Conservation (phyloP, 1,140 invertebrate genomes). For the Sminthurinus signatus region DNA sequence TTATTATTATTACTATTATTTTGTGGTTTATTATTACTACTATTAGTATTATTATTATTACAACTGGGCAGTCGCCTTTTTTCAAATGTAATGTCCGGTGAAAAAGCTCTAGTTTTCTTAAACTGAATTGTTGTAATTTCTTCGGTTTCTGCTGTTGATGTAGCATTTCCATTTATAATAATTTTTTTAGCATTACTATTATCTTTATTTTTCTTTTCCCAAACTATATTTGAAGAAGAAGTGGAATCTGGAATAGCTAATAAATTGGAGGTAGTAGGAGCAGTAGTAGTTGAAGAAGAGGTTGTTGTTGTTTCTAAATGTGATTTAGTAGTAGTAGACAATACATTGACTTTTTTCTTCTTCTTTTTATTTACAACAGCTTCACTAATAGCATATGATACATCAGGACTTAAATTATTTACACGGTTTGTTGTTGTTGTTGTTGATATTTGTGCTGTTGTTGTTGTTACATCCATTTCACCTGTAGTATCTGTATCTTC, state of each 20-base stretch:
- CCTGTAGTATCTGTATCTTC: not conserved
- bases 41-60: not conserved
- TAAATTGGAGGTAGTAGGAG: not conserved
- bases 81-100: not conserved
- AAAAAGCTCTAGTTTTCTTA: slow-evolving; percentile 3
- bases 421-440: not conserved
- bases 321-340: not conserved
- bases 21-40: not conserved
- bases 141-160: not conserved
- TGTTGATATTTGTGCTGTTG: not conserved
- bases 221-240: no score
- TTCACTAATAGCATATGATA: not conserved
- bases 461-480: not conserved
- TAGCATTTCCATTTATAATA: not conserved
- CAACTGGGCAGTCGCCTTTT: not conserved
- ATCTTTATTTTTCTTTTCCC: not conserved
- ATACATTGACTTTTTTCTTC: not conserved
- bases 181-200: not conserved
- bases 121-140: not conserved
- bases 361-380: not conserved
- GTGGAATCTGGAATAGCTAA: not conserved
- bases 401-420: not conserved
- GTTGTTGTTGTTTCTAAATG: not conserved
- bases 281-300: not conserved
- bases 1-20: not conserved